These are phyloP conservation scores for Simalia tracyae DNA, from an alignment of 2,797 vertebrate genomes.

Conservation along the genomic window DNA sequence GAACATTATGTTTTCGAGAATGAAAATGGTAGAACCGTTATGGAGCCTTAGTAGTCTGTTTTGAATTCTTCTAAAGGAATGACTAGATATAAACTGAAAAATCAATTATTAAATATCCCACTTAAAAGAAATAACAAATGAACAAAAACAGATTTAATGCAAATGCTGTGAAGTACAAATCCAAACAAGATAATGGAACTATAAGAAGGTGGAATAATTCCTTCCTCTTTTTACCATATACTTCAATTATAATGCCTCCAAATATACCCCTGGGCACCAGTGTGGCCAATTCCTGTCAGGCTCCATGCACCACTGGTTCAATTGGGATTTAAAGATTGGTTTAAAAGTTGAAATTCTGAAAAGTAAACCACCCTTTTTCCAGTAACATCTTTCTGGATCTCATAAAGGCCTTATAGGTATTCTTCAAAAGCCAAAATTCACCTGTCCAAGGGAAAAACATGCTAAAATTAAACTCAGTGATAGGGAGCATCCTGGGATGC, in stretches of 20 bases:
- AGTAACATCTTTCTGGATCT: background rate
- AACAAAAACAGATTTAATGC: background rate
- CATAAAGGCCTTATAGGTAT: background rate
- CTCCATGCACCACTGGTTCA: background rate
- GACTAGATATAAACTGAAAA: background rate
- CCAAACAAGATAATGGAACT: background rate
- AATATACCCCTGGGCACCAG: background rate
- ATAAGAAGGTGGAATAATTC: background rate
- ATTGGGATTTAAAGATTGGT: background rate
- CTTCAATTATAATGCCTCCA: background rate
- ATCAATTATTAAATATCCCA: background rate
- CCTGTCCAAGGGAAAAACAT: background rate
- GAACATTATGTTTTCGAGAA: conserved; percentile 53
- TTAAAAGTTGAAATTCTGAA: background rate
- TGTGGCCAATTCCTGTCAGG: background rate
- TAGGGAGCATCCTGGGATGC: background rate
- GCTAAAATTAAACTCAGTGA: background rate
- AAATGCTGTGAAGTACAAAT: background rate
- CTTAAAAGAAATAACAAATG: background rate
- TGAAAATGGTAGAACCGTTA: conserved; percentile 37
- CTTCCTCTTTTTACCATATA: background rate
- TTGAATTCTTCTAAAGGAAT: conserved; percentile 3
- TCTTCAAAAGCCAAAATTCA: background rate
- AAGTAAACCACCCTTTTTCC: background rate
- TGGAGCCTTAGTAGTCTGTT: background rate